phyloP scores from a whole-genome alignment of 2,888 invertebrate genomes.

The Drosophila demipolita region DNA sequence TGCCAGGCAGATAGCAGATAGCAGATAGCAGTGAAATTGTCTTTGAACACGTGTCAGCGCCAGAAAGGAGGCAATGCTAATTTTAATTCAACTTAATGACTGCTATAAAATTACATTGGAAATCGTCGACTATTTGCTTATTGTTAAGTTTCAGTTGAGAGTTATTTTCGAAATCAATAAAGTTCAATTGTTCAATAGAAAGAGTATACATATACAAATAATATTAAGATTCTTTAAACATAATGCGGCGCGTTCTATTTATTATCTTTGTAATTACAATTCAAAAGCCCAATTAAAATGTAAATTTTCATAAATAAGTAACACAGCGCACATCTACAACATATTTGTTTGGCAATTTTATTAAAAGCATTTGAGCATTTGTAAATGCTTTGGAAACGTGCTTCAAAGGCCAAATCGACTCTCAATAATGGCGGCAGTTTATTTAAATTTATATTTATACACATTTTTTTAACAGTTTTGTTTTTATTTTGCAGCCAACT shows the following conservation, averaged over 20 bases:
- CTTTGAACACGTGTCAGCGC: constrained; percentile 64
- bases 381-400: constrained; percentile 64
- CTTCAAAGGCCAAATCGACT: constrained; percentile 54
- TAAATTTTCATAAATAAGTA: constrained; percentile 55
- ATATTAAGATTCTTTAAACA: not conserved
- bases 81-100: constrained; percentile 54
- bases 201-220: not conserved
- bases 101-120: constrained; percentile 43
- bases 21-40: constrained; percentile 60
- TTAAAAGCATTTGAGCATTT: constrained; percentile 64
- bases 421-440: constrained; percentile 52
- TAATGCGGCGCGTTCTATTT: not conserved
- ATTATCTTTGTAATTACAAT: constrained; percentile 37
- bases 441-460: constrained; percentile 58
- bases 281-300: constrained; percentile 52
- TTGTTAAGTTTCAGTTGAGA: constrained; percentile 12
- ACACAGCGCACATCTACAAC: constrained; percentile 16
- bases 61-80: constrained; percentile 37
- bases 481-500: constrained; percentile 19
- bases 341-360: constrained; percentile 64
- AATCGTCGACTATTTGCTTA: constrained; percentile 30
- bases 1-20: constrained; percentile 48
- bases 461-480: constrained; percentile 10
- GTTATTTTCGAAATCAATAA: constrained; percentile 35
- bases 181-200: constrained; percentile 9